Percentiles rank a stretch among this genome's conserved stretches.
Conservation (phyloP, 2,888 invertebrate genomes). For the Hyles lineata region DNA sequence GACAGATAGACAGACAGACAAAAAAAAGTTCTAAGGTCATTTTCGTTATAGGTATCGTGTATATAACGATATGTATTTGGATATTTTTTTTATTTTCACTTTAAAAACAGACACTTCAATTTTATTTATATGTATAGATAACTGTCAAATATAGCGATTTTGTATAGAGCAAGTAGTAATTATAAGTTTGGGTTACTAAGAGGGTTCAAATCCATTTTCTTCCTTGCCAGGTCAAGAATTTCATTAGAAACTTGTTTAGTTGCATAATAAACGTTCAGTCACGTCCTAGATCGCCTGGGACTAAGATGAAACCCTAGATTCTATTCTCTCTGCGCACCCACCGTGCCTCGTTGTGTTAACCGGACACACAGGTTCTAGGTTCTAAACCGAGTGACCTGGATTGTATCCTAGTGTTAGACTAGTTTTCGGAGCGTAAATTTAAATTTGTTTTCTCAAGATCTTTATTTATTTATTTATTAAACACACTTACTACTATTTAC, state of each 20-base stretch:
- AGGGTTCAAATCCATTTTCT: neutral
- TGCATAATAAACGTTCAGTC: neutral
- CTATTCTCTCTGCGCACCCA: slow-evolving; percentile 1
- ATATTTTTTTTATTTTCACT: too few relatives aligned
- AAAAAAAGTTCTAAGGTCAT: too few relatives aligned
- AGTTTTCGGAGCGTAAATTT: neutral
- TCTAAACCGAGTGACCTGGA: neutral
- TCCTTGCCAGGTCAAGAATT: neutral
- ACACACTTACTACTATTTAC: too few relatives aligned
- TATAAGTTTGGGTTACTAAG: neutral
- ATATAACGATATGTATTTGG: too few relatives aligned
- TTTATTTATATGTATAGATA: too few relatives aligned
- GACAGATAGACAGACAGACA: too few relatives aligned
- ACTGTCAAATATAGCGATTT: too few relatives aligned
- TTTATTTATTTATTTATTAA: too few relatives aligned
- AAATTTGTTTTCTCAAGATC: neutral
- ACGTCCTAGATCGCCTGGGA: neutral
- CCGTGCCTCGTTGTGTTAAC: neutral
- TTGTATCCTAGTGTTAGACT: neutral
- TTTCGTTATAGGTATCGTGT: too few relatives aligned
- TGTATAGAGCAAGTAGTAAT: too few relatives aligned
- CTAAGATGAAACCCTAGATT: slow-evolving; percentile 17
- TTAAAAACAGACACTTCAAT: too few relatives aligned
- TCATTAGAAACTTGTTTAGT: neutral
- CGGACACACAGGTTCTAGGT: neutral